These are phyloP conservation scores for Nixonia krombeini DNA, from an alignment of 1,140 invertebrate species.

Conservation along the genomic window DNA sequence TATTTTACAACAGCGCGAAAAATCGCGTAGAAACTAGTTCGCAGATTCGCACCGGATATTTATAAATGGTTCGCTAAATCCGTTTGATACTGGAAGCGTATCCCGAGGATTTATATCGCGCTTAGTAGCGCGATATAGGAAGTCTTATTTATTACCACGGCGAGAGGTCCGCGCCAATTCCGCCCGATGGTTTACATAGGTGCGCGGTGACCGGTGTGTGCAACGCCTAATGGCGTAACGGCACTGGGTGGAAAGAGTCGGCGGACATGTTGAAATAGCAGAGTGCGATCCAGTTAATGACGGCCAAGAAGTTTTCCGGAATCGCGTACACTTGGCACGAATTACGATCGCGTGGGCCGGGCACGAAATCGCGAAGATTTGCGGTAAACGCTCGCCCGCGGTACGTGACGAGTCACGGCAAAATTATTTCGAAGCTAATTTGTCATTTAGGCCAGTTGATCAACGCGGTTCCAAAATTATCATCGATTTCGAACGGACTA, in stretches of 20 bases:
- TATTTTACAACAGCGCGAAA: too few relatives aligned
- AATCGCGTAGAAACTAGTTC: too few relatives aligned
- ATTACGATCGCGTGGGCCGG: conserved; percentile 36
- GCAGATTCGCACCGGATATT: too few relatives aligned
- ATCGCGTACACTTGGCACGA: conserved; percentile 36
- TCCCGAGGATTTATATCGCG: conserved; percentile 1
- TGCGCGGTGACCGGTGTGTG: background rate
- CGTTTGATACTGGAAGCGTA: conserved; percentile 13
- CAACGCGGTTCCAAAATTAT: conserved; percentile 11
- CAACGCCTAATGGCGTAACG: conserved; percentile 11
- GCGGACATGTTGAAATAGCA: conserved; percentile 37
- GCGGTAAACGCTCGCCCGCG: conserved; percentile 33
- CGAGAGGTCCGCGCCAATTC: conserved; percentile 14
- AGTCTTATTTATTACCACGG: conserved; percentile 29
- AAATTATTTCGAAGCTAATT: conserved; percentile 40
- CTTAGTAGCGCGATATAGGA: background rate
- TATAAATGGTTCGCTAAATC: too few relatives aligned
- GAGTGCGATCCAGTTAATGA: conserved; percentile 19
- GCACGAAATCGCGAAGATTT: conserved; percentile 34
- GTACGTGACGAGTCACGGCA: conserved; percentile 36
- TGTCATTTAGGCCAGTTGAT: conserved; percentile 36
- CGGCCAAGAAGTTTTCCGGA: conserved; percentile 40
- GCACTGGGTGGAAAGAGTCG: conserved; percentile 22
- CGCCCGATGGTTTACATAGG: background rate
- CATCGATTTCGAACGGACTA: background rate